These are phyloP conservation scores for Carpatolechia fugitivella DNA, from an alignment of 2,888 invertebrate genomes.

Conservation along the genomic window DNA sequence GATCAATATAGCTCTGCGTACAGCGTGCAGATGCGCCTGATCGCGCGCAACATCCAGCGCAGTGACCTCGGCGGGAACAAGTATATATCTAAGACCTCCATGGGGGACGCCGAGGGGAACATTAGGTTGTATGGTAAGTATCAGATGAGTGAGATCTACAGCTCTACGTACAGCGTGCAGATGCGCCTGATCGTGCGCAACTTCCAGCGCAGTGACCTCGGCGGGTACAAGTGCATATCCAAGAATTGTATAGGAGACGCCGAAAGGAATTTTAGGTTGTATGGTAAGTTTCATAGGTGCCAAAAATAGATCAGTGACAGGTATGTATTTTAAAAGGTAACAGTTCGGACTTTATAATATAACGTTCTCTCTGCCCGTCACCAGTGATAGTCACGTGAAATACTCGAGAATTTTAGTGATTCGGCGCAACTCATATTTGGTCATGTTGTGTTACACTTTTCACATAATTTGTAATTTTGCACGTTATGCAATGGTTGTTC, in stretches of 20 bases:
- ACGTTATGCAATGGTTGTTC: too few relatives aligned
- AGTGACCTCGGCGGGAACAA: slow-evolving; percentile 92
- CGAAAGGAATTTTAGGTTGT: slow-evolving; percentile 92
- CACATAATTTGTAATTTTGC: too few relatives aligned
- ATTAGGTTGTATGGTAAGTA: slow-evolving; percentile 92
- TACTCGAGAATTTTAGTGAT: too few relatives aligned
- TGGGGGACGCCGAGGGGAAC: slow-evolving; percentile 93
- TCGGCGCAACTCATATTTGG: too few relatives aligned
- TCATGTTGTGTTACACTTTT: too few relatives aligned
- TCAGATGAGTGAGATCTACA: slow-evolving; percentile 42
- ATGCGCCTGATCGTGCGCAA: slow-evolving; percentile 86
- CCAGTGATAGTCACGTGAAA: too few relatives aligned
- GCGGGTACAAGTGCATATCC: slow-evolving; percentile 94
- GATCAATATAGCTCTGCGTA: slow-evolving; percentile 83
- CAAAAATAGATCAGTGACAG: too few relatives aligned
- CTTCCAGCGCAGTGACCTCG: slow-evolving; percentile 87
- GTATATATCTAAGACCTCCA: slow-evolving; percentile 95
- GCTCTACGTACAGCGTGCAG: slow-evolving; percentile 90
- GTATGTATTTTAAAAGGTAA: too few relatives aligned
- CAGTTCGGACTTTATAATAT: too few relatives aligned
- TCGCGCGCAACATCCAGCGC: slow-evolving; percentile 86
- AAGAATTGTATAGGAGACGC: slow-evolving; percentile 96
- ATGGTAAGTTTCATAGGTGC: slow-evolving; percentile 91
- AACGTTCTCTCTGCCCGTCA: too few relatives aligned
- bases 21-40: slow-evolving; percentile 90